These are phyloP conservation scores for Tauraco erythrolophus DNA, from an alignment of 2,113 vertebrate genomes.

Conservation along the genomic window DNA sequence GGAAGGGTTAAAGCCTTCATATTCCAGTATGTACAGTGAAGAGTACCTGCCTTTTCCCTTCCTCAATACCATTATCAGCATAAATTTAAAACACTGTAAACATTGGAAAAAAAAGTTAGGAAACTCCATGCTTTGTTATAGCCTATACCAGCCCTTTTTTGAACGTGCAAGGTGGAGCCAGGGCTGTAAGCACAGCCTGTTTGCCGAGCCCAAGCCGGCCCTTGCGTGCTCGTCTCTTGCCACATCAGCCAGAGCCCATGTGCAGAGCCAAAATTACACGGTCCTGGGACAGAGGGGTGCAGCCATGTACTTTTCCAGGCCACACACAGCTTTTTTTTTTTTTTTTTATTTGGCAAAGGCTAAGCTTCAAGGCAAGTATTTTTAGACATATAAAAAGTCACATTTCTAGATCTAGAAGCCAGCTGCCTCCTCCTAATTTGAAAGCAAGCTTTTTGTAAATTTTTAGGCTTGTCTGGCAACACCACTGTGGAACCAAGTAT, in stretches of 20 bases:
- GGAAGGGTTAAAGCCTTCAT: not conserved
- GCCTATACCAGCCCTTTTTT: not conserved
- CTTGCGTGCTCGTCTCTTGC: not conserved
- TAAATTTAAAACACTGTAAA: not conserved
- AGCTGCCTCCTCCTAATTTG: not conserved
- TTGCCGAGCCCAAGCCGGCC: not conserved
- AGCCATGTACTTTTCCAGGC: not conserved
- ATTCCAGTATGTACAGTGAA: not conserved
- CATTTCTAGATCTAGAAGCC: not conserved
- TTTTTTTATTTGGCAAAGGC: not conserved
- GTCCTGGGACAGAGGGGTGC: not conserved
- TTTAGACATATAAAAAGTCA: not conserved
- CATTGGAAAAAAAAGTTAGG: not conserved
- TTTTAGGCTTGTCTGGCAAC: not conserved
- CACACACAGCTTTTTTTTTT: not conserved
- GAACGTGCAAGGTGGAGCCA: not conserved
- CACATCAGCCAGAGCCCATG: not conserved
- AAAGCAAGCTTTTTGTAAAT: not conserved
- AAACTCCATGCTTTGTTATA: not conserved
- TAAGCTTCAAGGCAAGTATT: not conserved
- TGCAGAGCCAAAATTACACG: not conserved
- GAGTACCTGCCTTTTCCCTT: not conserved
- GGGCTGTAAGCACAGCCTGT: not conserved
- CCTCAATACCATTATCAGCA: rapidly evolving
- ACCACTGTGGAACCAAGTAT: not conserved